Percentiles rank a stretch among this genome's conserved stretches.
phyloP scores from a whole-genome alignment of 2,113 vertebrate species.

The Sylvietta virens region DNA sequence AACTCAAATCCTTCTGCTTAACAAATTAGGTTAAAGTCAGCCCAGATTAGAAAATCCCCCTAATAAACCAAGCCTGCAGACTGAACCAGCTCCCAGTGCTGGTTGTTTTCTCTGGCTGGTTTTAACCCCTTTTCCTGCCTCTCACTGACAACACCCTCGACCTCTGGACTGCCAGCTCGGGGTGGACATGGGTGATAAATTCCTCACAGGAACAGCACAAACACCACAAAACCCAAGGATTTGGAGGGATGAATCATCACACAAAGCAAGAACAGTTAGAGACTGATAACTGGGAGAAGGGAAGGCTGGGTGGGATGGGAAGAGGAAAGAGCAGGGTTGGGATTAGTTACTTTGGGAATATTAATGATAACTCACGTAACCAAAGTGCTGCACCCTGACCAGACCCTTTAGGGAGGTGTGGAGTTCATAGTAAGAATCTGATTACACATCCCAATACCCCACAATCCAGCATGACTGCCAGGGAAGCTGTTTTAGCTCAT shows the following conservation, averaged over 20 bases:
- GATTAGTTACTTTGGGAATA: neutral
- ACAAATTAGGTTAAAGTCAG: neutral
- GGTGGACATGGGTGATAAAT: neutral
- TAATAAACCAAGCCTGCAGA: neutral
- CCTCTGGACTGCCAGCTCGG: neutral
- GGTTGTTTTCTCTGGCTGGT: neutral
- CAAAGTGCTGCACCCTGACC: neutral
- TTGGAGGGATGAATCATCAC: neutral
- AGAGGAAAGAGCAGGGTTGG: neutral
- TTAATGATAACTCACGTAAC: neutral
- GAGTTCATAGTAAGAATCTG: neutral
- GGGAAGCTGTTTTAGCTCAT: neutral
- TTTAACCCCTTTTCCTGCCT: neutral
- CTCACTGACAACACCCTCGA: neutral
- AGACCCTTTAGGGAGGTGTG: neutral
- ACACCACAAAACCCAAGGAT: neutral
- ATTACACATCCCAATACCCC: neutral
- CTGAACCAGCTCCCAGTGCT: neutral
- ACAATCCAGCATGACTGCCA: neutral
- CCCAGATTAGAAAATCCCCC: neutral
- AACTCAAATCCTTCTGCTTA: conserved; percentile 1
- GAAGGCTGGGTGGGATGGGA: neutral
- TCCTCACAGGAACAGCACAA: neutral
- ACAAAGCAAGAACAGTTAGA: neutral
- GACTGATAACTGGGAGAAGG: rapidly evolving